Evolutionary conservation across 2,113 vertebrate genomes (phyloP).

Genomic region (Sander lucioperca): DNA sequence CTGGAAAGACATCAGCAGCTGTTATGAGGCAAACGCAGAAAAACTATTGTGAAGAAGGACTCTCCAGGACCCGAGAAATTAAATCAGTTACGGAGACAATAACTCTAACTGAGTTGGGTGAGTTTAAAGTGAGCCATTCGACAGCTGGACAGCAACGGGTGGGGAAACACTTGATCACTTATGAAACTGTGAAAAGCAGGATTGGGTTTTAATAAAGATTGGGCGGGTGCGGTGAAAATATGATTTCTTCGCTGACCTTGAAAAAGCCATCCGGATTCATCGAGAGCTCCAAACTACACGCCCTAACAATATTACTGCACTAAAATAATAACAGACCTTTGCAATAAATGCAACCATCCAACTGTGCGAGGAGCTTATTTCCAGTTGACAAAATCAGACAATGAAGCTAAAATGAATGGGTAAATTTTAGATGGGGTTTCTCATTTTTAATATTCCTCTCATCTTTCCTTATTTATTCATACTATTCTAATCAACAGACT

Average conservation of each 20-base stretch:
- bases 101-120: constrained; percentile 59
- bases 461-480: constrained; percentile 15
- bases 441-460: constrained; percentile 14
- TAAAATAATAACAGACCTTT: constrained; percentile 42
- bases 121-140: constrained; percentile 63
- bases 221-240: constrained; percentile 24
- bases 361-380: constrained; percentile 21
- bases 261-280: constrained; percentile 37
- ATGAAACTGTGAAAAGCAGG: constrained; percentile 39
- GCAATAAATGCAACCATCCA: constrained; percentile 25
- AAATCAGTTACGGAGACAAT: constrained; percentile 65
- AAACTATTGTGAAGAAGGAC: not conserved
- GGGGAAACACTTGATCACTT: constrained; percentile 45
- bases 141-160: constrained; percentile 63
- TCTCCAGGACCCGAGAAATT: constrained; percentile 38
- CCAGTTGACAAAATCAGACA: constrained; percentile 19
- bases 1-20: constrained; percentile 22
- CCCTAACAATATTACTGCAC: constrained; percentile 35
- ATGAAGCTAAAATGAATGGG: not conserved
- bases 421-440: not conserved
- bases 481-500: constrained; percentile 16
- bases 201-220: constrained; percentile 63
- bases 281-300: constrained; percentile 7
- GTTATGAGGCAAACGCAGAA: not conserved
- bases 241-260: constrained; percentile 58